phyloP scores from a whole-genome alignment of 1,140 invertebrate genomes.

The Hypsibius dujardini region DNA sequence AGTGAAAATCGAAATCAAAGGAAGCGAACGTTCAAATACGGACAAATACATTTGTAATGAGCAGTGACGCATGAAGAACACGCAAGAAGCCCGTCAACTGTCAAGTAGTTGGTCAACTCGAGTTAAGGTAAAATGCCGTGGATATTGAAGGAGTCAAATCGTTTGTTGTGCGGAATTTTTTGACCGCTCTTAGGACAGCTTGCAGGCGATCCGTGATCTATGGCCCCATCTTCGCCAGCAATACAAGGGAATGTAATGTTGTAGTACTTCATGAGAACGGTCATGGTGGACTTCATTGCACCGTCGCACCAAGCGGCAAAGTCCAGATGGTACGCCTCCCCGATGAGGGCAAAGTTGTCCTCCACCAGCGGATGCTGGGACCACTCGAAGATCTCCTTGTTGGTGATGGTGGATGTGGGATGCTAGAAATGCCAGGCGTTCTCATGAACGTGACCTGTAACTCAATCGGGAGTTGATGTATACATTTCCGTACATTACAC shows the following conservation, averaged over 20 bases:
- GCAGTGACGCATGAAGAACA: no score
- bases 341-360: conserved; percentile 21
- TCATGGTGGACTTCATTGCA: background rate
- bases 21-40: no score
- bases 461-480: background rate
- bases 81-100: no score
- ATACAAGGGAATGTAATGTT: conserved; percentile 25
- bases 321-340: background rate
- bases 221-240: no score
- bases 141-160: no score
- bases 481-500: background rate
- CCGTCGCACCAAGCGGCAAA: background rate
- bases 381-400: background rate
- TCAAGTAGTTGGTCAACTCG: no score
- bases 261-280: conserved; percentile 24
- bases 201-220: no score
- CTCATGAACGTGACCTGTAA: background rate
- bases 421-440: background rate
- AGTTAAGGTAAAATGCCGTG: no score
- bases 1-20: no score
- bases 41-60: no score
- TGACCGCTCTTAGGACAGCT: no score
- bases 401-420: background rate
- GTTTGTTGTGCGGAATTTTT: no score
- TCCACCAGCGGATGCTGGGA: background rate